phyloP scores from a whole-genome alignment of 2,888 invertebrate genomes.

The Spodoptera littoralis region DNA sequence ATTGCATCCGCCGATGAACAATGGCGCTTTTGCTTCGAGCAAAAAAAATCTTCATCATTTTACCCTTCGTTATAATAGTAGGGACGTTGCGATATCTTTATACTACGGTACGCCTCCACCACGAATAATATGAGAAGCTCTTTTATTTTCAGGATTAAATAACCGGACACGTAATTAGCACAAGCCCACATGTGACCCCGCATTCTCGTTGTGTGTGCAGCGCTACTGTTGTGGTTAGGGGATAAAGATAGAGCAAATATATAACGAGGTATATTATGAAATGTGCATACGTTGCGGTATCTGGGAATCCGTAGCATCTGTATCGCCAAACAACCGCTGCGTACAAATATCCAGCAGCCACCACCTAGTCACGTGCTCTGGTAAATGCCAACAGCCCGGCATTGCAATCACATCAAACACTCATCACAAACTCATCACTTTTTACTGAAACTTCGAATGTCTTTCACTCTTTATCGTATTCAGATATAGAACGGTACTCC shows the following conservation, averaged over 20 bases:
- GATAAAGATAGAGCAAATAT: conserved; percentile 9
- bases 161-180: conserved; percentile 50
- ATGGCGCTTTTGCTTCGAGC: conserved; percentile 81
- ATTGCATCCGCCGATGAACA: conserved; percentile 87
- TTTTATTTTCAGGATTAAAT: conserved; percentile 41
- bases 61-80: conserved; percentile 74
- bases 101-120: conserved; percentile 30
- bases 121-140: conserved; percentile 28
- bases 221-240: conserved; percentile 29
- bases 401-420: conserved; percentile 63
- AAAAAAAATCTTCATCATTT: conserved; percentile 80
- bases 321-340: conserved; percentile 83
- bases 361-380: conserved; percentile 90
- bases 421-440: conserved; percentile 44
- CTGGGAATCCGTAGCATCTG: conserved; percentile 79
- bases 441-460: conserved; percentile 1
- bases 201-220: conserved; percentile 24
- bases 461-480: conserved; percentile 14
- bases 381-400: conserved; percentile 87
- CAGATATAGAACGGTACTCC: conserved; percentile 5
- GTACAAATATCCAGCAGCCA: conserved; percentile 91
- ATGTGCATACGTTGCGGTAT: conserved; percentile 81
- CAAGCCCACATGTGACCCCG: conserved; percentile 29
- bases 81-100: conserved; percentile 59
- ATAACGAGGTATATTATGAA: conserved; percentile 25